Base-by-base conservation (phyloP, 1,140 invertebrate genomes). In the Megathymus violae region DNA sequence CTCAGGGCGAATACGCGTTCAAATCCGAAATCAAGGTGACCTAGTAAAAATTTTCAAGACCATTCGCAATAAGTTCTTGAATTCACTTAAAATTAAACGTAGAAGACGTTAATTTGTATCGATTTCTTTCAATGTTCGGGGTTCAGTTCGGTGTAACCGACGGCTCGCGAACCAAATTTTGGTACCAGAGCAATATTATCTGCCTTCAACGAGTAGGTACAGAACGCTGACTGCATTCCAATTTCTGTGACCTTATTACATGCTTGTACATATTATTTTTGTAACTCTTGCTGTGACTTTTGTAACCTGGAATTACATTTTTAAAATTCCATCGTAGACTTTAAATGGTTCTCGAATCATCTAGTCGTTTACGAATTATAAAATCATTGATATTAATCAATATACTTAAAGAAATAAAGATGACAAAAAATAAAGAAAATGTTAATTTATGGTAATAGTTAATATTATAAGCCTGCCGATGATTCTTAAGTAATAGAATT, bases 1-100 rank as follows among this genome's bases (percentile, higher is more conserved):
- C 13, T 46, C 16, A 22, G 22, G 36, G 38, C 40, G 44, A 56
- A 58, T 41, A 27, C 22, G 31, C 7, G 22, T 58, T 48, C 52
- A 64, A 71, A 71, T 47, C 31, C 34, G 56, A 67, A 67, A 67
- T 43, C 69, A 76, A 76, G 73, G 69, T 67, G 50, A 71, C 61
- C 69, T 59, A 51, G 64, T 62, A 47, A 62, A 54, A 36, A 31
- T 52, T 64, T 59, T 67, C 62, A 60, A 68, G 58, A 65, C 34
- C 59, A 47, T 25, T 47, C 11, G 31, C 59, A 19, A 47, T 36
- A 64, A 52, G 25, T 22, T 36, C 19, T 48, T 36, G 41, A 22
- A 50, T 58, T 31, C 34, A 25, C 54, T 56, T 38, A 59, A 50
- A 40, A 43, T 43, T 41, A 17, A 11, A 15, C 31, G 9, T 5